Conservation (phyloP, 2,113 vertebrate species). For the Cyprichromis sp. region DNA sequence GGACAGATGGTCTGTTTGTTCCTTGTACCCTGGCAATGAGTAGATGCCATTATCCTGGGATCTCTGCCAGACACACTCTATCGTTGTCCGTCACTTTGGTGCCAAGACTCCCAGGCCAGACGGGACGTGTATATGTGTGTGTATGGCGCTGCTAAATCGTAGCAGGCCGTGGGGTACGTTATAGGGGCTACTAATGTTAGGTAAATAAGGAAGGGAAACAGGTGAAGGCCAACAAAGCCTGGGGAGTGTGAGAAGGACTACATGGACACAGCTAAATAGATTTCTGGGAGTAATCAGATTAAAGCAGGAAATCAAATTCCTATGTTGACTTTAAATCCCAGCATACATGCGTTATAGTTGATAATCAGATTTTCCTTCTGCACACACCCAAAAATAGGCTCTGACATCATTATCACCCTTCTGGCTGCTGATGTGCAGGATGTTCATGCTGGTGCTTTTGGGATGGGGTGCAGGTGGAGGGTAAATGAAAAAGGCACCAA, state of each 20-base stretch:
- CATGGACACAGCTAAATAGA: not conserved
- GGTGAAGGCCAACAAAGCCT: not conserved
- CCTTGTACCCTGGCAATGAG: conserved; percentile 33
- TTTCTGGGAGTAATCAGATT: conserved; percentile 19
- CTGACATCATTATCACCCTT: conserved; percentile 11
- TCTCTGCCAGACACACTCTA: conserved; percentile 35
- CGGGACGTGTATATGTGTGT: not conserved
- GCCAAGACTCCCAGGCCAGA: conserved; percentile 49
- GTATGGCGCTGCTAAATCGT: conserved; percentile 14
- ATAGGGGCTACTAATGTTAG: not conserved
- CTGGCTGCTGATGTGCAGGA: not conserved
- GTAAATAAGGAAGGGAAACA: not conserved
- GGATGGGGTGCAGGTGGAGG: not conserved
- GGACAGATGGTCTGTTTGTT: conserved; percentile 64
- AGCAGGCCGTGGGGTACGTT: not conserved
- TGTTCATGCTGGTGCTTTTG: not conserved
- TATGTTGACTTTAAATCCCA: conserved; percentile 6
- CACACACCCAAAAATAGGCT: not conserved
- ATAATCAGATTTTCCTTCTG: conserved; percentile 12
- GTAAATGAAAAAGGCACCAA: not conserved
- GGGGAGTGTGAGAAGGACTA: not conserved
- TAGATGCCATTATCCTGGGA: conserved; percentile 58
- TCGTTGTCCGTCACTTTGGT: not conserved
- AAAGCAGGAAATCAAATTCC: conserved; percentile 27
- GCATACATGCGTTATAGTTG: not conserved